phyloP scores from a whole-genome alignment of 2,797 vertebrate species.

The Rhabdophis nuchalis region DNA sequence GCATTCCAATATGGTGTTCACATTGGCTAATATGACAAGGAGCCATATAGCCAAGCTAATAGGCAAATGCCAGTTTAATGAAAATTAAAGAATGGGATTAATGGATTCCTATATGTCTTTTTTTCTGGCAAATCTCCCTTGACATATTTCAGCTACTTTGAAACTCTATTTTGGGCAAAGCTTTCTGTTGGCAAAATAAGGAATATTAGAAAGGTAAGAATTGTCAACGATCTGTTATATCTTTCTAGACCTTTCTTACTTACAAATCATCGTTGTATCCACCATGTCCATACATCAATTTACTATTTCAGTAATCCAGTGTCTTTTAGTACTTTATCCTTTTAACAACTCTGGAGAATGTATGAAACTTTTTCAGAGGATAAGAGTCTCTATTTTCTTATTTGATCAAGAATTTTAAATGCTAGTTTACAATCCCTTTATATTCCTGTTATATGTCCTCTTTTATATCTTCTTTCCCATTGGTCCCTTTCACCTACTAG shows the following conservation, averaged over 20 bases:
- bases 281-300: background rate
- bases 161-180: background rate
- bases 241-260: background rate
- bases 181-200: background rate
- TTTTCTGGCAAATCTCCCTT: conserved; percentile 24
- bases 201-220: background rate
- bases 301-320: background rate
- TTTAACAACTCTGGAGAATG: background rate
- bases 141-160: conserved; percentile 19
- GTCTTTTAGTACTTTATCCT: background rate
- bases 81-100: conserved; percentile 49
- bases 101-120: background rate
- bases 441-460: background rate
- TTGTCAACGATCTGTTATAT: background rate
- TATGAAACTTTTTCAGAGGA: background rate
- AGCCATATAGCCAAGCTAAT: conserved; percentile 63
- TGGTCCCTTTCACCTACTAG: background rate
- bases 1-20: conserved; percentile 57
- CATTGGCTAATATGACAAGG: conserved; percentile 67
- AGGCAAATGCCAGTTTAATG: conserved; percentile 46
- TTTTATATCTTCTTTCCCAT: background rate
- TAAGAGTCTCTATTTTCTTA: background rate
- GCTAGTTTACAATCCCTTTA: background rate
- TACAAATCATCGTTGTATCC: background rate
- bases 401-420: background rate